These are phyloP conservation scores for Dryocosmus kuriphilus DNA, from an alignment of 2,888 invertebrate genomes.

Conservation along the genomic window DNA sequence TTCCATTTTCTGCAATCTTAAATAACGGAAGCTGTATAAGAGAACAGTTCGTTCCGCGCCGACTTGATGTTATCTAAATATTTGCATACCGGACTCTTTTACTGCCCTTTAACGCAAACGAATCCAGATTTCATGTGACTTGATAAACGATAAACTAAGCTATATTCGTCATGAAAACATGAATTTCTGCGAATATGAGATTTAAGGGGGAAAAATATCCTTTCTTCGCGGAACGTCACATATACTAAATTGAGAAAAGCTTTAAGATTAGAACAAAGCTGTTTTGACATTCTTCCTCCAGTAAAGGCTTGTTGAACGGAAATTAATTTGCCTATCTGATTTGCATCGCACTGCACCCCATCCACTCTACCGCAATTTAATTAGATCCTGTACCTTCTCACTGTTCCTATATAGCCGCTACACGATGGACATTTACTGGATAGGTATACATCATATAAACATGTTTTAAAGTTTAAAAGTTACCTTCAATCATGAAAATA, in stretches of 20 bases:
- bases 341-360: constrained; percentile 5
- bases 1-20: background rate
- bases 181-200: constrained; percentile 1
- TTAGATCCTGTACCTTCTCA: constrained; percentile 25
- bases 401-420: background rate
- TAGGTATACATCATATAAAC: background rate
- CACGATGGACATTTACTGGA: background rate
- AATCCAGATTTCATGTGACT: background rate
- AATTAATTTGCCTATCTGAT: constrained; percentile 20
- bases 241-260: too few relatives aligned
- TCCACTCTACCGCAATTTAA: constrained; percentile 1
- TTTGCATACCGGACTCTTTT: constrained; percentile 11
- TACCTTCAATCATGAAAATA: background rate
- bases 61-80: constrained; percentile 14
- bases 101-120: constrained; percentile 22
- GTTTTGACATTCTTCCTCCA: background rate
- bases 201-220: background rate
- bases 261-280: background rate
- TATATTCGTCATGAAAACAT: constrained; percentile 26
- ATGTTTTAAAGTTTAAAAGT: background rate
- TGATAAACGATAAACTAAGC: background rate
- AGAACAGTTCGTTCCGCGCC: background rate
- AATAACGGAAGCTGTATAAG: background rate
- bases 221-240: too few relatives aligned
- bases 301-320: constrained; percentile 12